These are phyloP conservation scores for Bubo bubo DNA, from an alignment of 2,113 vertebrate genomes.

Conservation along the genomic window DNA sequence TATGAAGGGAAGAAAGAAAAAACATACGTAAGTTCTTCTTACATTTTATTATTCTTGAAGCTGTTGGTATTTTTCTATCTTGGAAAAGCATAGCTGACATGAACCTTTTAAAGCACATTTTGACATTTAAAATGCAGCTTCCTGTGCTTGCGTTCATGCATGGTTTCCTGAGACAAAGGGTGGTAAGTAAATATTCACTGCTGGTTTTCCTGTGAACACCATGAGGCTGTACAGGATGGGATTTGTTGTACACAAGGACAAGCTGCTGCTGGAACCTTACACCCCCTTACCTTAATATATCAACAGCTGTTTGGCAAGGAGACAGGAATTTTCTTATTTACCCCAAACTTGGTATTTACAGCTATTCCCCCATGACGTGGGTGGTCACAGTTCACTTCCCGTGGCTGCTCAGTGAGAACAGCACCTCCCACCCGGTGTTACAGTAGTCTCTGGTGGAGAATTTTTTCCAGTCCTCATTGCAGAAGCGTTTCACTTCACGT, in stretches of 20 bases:
- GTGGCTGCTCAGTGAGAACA: background rate
- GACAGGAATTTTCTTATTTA: background rate
- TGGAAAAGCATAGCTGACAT: background rate
- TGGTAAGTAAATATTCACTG: background rate
- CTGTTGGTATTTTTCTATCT: background rate
- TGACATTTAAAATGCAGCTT: constrained; percentile 23
- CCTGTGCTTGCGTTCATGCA: background rate
- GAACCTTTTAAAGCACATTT: background rate
- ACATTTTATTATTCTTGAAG: background rate
- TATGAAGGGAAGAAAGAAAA: background rate
- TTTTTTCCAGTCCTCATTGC: fast-evolving
- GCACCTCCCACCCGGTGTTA: background rate
- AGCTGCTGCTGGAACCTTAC: background rate
- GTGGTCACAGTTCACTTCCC: background rate
- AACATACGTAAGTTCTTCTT: background rate
- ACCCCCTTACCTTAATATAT: background rate
- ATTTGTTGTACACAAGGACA: background rate
- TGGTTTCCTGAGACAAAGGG: constrained; percentile 5
- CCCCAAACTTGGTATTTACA: background rate
- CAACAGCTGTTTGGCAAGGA: constrained; percentile 29
- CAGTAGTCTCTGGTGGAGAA: background rate
- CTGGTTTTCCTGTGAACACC: background rate
- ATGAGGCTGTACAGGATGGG: background rate
- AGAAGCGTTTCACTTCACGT: background rate
- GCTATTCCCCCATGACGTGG: background rate